A percentile compares a stretch with the other conserved stretches of the same genome.
These are phyloP conservation scores for Synanthedon vespiformis DNA, from an alignment of 2,888 invertebrate genomes.

Conservation along the genomic window DNA sequence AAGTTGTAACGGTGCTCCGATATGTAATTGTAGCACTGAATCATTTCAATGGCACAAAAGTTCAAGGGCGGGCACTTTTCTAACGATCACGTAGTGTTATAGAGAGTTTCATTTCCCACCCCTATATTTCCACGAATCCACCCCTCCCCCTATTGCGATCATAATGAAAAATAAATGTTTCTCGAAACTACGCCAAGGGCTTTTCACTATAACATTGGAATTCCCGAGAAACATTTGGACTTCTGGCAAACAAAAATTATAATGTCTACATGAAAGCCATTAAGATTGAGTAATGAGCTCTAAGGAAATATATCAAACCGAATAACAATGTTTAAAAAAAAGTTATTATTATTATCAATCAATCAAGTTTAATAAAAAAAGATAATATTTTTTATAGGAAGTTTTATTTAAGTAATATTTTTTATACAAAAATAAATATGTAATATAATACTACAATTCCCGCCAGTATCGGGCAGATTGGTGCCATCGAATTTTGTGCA, in stretches of 20 bases:
- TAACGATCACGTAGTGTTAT: conserved; percentile 17
- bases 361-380: no score
- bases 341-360: no score
- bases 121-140: conserved; percentile 18
- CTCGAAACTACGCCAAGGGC: neutral
- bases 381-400: no score
- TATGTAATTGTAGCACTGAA: conserved; percentile 7
- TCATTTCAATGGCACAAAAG: conserved; percentile 19
- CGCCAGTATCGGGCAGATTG: no score
- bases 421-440: no score
- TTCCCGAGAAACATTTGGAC: neutral
- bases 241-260: neutral
- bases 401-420: no score
- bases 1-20: neutral
- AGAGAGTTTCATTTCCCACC: conserved; percentile 17
- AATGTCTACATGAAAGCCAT: no score
- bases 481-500: no score
- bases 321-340: no score
- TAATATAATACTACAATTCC: no score
- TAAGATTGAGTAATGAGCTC: no score
- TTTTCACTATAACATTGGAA: neutral
- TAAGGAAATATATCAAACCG: no score
- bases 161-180: conserved; percentile 14
- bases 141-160: conserved; percentile 11
- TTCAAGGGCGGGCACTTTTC: conserved; percentile 25